Evolutionary conservation across 1,140 invertebrate genomes (phyloP).

Genomic region (Oscheius sp.): DNA sequence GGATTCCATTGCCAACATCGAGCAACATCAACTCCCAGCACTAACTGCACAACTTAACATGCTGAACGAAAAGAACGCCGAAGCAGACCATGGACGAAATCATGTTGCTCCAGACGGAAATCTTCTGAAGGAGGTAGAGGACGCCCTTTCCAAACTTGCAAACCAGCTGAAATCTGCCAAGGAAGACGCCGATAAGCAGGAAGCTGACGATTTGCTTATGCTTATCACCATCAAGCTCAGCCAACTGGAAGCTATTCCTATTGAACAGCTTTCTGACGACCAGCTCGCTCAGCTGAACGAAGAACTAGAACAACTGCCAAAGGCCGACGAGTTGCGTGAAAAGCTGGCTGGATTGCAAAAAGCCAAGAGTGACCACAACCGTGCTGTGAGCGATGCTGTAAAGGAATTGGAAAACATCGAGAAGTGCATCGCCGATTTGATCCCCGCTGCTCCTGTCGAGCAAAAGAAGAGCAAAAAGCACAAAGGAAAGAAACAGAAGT

Average conservation of each 20-base stretch:
- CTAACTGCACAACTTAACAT: conserved; percentile 17
- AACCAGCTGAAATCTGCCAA: conserved; percentile 22
- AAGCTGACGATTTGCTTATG: conserved; percentile 15
- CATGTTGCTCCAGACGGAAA: conserved; percentile 9
- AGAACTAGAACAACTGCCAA: neutral
- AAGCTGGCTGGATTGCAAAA: conserved; percentile 7
- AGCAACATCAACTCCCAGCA: conserved; percentile 23
- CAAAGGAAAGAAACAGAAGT: conserved; percentile 14
- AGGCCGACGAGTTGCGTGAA: conserved; percentile 19
- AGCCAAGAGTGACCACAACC: conserved; percentile 26
- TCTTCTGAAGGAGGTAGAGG: conserved; percentile 6
- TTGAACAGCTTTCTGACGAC: conserved; percentile 13
- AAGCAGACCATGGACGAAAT: conserved; percentile 13
- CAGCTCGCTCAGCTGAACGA: conserved; percentile 26
- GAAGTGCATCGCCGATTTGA: neutral
- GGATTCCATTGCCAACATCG: conserved; percentile 11
- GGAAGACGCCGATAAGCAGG: conserved; percentile 20
- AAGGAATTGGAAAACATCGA: conserved; percentile 6
- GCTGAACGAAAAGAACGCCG: conserved; percentile 11
- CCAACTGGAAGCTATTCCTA: conserved; percentile 3
- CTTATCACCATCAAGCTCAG: conserved; percentile 1
- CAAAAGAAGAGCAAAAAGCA: conserved; percentile 7
- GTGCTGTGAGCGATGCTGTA: conserved; percentile 11
- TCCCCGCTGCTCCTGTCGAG: neutral
- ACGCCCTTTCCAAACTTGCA: conserved; percentile 11